These are phyloP conservation scores for Petrocephalus zakoni DNA, from an alignment of 2,113 vertebrate genomes.

Conservation along the genomic window DNA sequence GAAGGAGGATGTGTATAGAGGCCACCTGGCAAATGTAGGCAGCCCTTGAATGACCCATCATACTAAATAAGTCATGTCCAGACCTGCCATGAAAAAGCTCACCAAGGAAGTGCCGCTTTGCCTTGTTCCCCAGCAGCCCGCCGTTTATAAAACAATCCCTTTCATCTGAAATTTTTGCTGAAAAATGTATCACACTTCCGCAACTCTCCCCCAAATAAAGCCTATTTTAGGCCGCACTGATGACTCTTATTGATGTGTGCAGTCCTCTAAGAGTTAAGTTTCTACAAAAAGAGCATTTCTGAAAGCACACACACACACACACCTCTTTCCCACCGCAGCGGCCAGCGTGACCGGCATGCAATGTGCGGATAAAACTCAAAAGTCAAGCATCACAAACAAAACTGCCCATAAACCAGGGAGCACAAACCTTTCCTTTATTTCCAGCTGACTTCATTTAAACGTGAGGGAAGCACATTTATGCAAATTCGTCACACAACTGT, in stretches of 20 bases:
- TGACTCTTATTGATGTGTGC: not conserved
- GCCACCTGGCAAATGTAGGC: not conserved
- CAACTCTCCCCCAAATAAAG: not conserved
- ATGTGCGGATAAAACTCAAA: not conserved
- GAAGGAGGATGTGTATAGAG: not conserved
- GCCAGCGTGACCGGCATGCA: not conserved
- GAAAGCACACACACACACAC: not conserved
- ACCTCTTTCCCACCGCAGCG: not conserved
- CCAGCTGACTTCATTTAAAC: not conserved
- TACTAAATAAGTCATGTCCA: not conserved
- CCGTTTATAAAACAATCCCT: not conserved
- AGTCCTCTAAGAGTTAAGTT: not conserved
- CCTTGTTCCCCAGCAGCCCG: not conserved
- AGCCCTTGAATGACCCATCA: not conserved
- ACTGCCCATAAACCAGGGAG: not conserved
- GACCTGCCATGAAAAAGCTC: not conserved
- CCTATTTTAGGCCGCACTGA: not conserved
- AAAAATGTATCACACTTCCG: not conserved
- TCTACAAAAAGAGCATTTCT: not conserved
- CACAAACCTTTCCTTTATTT: slow-evolving; percentile 4
- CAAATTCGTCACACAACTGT: not conserved
- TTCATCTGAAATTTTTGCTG: not conserved
- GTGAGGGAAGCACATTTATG: slow-evolving; percentile 1
- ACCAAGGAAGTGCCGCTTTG: not conserved
- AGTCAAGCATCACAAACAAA: not conserved